phyloP scores from a whole-genome alignment of 2,888 invertebrate species.

The Hofmannophila pseudospretella region DNA sequence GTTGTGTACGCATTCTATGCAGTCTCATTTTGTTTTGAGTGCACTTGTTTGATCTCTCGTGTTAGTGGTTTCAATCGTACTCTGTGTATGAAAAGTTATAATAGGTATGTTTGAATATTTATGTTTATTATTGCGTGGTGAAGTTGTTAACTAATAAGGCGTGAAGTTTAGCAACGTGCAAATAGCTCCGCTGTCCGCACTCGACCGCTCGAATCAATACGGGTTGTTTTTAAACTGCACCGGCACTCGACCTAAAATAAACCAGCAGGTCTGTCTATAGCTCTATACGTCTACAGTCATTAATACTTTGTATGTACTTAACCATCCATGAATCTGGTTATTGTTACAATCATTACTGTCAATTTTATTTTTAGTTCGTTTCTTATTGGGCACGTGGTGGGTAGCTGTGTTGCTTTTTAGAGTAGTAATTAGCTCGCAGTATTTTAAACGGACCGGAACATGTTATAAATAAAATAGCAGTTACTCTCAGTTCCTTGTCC shows the following conservation, averaged over 20 bases:
- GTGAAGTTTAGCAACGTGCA: slow-evolving; percentile 15
- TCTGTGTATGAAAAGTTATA: background rate
- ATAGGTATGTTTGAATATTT: slow-evolving; percentile 7
- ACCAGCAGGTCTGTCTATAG: slow-evolving; percentile 12
- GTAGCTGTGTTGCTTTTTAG: background rate
- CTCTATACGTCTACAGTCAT: background rate
- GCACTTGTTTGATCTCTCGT: slow-evolving; percentile 9
- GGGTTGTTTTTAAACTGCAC: slow-evolving; percentile 15
- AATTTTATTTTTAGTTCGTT: background rate
- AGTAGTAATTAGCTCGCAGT: background rate
- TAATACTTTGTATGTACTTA: background rate
- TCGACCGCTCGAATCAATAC: slow-evolving; percentile 18
- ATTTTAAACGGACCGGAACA: background rate
- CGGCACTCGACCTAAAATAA: slow-evolving; percentile 18
- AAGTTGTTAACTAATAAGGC: slow-evolving; percentile 15
- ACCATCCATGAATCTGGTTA: background rate
- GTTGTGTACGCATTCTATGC: slow-evolving; percentile 11
- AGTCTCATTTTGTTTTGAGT: slow-evolving; percentile 16
- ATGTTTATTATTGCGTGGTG: background rate
- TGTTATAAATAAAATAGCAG: background rate
- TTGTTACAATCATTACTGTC: background rate
- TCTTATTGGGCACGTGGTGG: background rate
- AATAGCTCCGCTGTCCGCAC: slow-evolving; percentile 15
- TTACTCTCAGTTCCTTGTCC: background rate
- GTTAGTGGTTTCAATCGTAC: slow-evolving; percentile 1